phyloP scores from a whole-genome alignment of 30 jellyfish, hydroid and myxozoan genomes.

The Hydractinia symbiolongicarpus region DNA sequence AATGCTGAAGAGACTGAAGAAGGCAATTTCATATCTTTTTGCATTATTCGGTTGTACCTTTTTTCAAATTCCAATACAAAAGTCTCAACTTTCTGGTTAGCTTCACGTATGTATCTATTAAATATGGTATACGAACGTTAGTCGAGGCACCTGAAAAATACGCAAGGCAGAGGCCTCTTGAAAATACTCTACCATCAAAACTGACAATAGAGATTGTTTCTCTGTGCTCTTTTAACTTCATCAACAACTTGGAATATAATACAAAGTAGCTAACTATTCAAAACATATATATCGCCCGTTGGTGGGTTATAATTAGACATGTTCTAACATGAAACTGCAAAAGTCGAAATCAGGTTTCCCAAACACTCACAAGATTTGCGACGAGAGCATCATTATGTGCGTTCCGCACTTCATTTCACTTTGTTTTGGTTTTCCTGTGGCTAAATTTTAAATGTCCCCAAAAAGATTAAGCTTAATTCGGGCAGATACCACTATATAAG shows the following conservation, averaged over 20 bases:
- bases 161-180: constrained; percentile 14
- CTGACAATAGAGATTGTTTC: background rate
- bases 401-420: background rate
- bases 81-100: background rate
- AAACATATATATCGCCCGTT: background rate
- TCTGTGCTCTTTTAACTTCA: background rate
- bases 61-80: background rate
- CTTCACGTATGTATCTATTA: background rate
- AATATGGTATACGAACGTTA: no score
- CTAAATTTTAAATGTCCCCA: background rate
- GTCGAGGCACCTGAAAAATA: constrained; percentile 3
- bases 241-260: background rate
- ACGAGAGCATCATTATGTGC: background rate
- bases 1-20: background rate
- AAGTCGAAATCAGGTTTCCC: background rate
- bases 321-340: background rate
- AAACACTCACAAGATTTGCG: background rate
- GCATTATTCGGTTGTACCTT: background rate
- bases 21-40: background rate
- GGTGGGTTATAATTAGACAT: background rate
- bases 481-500: background rate
- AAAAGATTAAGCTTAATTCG: background rate
- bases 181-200: background rate
- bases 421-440: background rate
- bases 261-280: background rate